Conservation (phyloP, 2,113 vertebrate species). For the Choloepus hoffmanni region DNA sequence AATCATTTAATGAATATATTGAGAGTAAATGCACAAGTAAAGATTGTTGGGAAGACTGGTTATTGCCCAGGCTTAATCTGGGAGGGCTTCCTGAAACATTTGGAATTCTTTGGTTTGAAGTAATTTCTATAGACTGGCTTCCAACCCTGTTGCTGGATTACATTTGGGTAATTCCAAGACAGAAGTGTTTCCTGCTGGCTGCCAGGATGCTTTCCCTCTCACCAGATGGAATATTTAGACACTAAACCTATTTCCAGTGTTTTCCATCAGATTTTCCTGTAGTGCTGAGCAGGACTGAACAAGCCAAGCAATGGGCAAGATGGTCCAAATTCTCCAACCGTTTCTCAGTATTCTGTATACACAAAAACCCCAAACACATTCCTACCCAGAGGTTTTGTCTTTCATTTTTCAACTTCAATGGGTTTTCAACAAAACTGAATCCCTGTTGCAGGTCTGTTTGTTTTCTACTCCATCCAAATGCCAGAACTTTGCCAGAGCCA, state of each 20-base stretch:
- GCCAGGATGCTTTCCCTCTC: neutral
- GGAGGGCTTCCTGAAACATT: conserved; percentile 4
- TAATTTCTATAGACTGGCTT: neutral
- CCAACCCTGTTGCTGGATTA: neutral
- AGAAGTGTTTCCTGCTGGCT: neutral
- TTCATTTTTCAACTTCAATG: neutral
- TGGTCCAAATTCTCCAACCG: conserved; percentile 35
- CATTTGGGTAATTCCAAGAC: neutral
- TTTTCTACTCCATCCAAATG: neutral
- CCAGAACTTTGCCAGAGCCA: neutral
- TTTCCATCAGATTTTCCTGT: neutral
- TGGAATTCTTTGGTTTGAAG: neutral
- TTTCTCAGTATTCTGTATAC: conserved; percentile 32
- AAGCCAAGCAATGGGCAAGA: neutral
- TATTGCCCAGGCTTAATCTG: neutral
- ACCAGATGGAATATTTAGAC: neutral
- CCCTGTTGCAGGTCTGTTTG: neutral
- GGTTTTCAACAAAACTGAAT: conserved; percentile 31
- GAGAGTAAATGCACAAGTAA: conserved; percentile 1
- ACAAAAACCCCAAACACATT: neutral
- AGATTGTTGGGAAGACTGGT: neutral
- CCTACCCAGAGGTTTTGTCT: neutral
- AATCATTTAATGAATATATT: neutral
- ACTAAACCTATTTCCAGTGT: neutral
- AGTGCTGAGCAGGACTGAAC: neutral